These are phyloP conservation scores for Varanus salvator DNA, from an alignment of 2,113 vertebrate genomes.

Conservation along the genomic window DNA sequence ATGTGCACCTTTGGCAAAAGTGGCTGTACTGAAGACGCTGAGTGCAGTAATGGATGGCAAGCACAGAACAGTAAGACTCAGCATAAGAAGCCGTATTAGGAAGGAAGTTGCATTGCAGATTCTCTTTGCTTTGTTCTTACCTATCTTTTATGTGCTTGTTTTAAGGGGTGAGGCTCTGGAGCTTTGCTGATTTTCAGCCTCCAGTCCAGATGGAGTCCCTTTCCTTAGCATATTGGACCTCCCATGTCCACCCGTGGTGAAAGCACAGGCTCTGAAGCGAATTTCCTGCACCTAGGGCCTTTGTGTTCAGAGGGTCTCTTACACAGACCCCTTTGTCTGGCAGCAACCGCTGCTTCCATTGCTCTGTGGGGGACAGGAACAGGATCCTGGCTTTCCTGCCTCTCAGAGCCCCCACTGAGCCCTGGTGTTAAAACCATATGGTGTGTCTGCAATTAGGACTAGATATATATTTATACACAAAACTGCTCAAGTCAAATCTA, in stretches of 20 bases:
- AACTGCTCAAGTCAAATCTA: slow-evolving; percentile 21
- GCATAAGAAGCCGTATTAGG: neutral
- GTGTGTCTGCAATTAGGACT: neutral
- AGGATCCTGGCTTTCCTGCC: neutral
- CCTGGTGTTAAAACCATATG: slow-evolving; percentile 8
- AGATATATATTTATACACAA: neutral
- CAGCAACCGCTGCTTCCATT: neutral
- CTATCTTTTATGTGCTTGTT: neutral
- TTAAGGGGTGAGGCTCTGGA: neutral
- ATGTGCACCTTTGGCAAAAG: neutral
- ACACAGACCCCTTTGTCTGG: neutral
- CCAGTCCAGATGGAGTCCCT: neutral
- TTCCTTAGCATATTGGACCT: neutral
- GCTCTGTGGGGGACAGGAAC: too few species aligned
- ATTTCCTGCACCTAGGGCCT: neutral
- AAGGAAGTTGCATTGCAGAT: neutral
- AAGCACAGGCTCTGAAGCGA: neutral
- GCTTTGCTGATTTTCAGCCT: neutral
- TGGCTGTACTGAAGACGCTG: neutral
- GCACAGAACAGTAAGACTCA: neutral
- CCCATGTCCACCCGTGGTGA: neutral
- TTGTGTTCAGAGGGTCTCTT: neutral
- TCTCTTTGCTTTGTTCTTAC: neutral
- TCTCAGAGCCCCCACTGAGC: neutral
- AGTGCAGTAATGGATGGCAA: slow-evolving; percentile 10